phyloP scores from a whole-genome alignment of 1,140 invertebrate species.

The Magallana ariakensis region DNA sequence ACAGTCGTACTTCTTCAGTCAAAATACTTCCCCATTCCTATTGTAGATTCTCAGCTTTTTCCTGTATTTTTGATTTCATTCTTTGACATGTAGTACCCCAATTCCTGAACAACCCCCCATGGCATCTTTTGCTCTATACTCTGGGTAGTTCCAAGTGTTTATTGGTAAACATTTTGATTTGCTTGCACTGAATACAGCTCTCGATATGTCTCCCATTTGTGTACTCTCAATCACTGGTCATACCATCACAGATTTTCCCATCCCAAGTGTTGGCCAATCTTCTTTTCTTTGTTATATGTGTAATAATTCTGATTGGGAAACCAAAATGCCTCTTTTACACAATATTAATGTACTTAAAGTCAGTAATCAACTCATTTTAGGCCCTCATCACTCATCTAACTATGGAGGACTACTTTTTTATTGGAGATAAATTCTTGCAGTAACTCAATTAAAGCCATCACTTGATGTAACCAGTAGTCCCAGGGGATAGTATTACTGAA shows the following conservation, averaged over 20 bases:
- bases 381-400: slow-evolving; percentile 18
- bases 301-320: slow-evolving; percentile 24
- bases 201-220: neutral
- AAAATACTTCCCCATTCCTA: too few species aligned
- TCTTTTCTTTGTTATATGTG: slow-evolving; percentile 2
- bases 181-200: neutral
- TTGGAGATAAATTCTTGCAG: neutral
- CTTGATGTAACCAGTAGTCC: slow-evolving; percentile 22
- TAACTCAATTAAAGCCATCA: slow-evolving; percentile 20
- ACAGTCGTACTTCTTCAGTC: neutral
- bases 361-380: slow-evolving; percentile 11
- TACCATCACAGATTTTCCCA: slow-evolving; percentile 9
- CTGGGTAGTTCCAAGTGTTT: neutral
- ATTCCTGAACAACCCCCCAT: too few species aligned
- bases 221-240: neutral
- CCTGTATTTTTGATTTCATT: too few species aligned
- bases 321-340: slow-evolving; percentile 34
- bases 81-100: too few species aligned
- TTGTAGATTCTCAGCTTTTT: too few species aligned
- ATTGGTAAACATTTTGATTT: neutral
- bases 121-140: too few species aligned
- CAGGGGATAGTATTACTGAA: slow-evolving; percentile 9
- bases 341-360: slow-evolving; percentile 39
- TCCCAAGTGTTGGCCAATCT: slow-evolving; percentile 1
- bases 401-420: slow-evolving; percentile 32